Conservation (phyloP, 2,113 vertebrate species). For the Eolophus roseicapilla region DNA sequence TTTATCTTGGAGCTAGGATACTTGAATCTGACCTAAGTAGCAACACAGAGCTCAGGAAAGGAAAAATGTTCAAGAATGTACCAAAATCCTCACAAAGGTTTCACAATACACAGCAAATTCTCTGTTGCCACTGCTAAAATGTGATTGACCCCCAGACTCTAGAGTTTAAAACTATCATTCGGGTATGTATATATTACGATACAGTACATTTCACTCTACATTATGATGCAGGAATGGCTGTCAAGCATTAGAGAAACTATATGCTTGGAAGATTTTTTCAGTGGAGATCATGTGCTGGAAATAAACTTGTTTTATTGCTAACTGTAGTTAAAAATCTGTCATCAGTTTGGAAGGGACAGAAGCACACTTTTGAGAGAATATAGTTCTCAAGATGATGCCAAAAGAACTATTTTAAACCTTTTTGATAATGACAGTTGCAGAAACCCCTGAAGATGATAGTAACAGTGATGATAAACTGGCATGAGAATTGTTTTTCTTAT, state of each 20-base stretch:
- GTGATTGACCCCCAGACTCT: background rate
- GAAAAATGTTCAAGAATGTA: background rate
- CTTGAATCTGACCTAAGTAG: background rate
- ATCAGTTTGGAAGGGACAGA: background rate
- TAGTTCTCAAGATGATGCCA: background rate
- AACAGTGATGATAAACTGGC: background rate
- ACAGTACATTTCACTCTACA: background rate
- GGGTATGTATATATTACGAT: background rate
- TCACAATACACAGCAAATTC: background rate
- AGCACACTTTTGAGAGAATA: background rate
- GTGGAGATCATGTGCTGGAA: background rate
- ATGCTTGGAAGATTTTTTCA: background rate
- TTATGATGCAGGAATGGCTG: background rate
- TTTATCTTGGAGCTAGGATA: background rate
- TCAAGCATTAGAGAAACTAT: background rate
- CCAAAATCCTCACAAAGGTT: background rate
- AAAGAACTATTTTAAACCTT: background rate
- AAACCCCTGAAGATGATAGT: background rate
- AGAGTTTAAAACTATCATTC: background rate
- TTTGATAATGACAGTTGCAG: background rate
- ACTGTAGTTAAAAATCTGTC: constrained; percentile 13
- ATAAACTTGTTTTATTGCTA: constrained; percentile 4
- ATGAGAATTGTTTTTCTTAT: background rate
- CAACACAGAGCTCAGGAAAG: background rate
- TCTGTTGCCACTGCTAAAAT: background rate